Percentiles rank a stretch among this genome's conserved stretches.
Evolutionary conservation across 2,888 invertebrate species (phyloP).

Genomic region (Germaria angustata): DNA sequence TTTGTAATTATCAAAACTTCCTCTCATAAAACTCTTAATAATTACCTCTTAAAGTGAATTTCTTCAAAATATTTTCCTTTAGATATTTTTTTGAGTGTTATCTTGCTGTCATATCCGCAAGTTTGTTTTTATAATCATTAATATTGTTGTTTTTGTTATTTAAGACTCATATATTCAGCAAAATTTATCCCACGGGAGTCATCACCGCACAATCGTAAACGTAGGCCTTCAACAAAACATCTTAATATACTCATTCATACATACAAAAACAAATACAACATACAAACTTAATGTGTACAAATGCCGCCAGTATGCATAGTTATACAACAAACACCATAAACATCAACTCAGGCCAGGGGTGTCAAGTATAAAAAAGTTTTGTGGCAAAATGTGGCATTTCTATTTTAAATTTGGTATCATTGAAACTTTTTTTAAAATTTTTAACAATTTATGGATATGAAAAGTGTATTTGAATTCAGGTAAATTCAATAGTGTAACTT

Average conservation of each 20-base stretch:
- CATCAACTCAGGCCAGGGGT: not conserved
- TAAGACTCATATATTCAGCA: slow-evolving; percentile 47
- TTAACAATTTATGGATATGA: too few relatives aligned
- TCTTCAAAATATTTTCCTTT: slow-evolving; percentile 14
- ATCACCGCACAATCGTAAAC: slow-evolving; percentile 60
- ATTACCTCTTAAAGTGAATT: slow-evolving; percentile 15
- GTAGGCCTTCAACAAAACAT: slow-evolving; percentile 50
- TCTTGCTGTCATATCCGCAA: slow-evolving; percentile 61
- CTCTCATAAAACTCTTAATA: not conserved
- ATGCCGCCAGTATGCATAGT: not conserved
- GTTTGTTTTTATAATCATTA: slow-evolving; percentile 53
- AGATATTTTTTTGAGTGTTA: slow-evolving; percentile 2
- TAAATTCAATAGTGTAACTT: too few relatives aligned
- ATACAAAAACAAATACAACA: not conserved
- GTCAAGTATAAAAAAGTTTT: not conserved
- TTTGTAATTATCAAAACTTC: too few relatives aligned
- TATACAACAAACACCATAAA: not conserved
- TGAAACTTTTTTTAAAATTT: too few relatives aligned
- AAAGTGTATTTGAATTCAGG: too few relatives aligned
- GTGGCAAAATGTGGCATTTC: not conserved
- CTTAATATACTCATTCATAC: slow-evolving; percentile 4
- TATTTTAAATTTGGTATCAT: not conserved
- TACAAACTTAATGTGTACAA: not conserved
- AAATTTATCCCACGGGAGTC: slow-evolving; percentile 70
- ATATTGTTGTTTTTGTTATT: slow-evolving; percentile 31